These are phyloP conservation scores for Pimephales promelas DNA, from an alignment of 2,113 vertebrate species.

Conservation along the genomic window DNA sequence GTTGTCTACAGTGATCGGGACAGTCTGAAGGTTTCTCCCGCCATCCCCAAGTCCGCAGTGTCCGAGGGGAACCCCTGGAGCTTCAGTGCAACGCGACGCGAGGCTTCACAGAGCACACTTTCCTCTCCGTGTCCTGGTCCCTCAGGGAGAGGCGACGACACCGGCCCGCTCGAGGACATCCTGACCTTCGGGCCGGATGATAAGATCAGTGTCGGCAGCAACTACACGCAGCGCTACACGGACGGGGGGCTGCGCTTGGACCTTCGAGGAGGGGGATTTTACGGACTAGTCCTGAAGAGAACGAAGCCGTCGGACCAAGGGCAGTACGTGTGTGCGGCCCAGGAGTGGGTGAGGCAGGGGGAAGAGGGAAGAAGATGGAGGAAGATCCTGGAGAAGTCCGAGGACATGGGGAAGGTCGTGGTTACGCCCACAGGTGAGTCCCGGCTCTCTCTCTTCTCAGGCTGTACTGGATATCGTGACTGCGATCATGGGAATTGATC, in stretches of 20 bases:
- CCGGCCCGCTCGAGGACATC: slow-evolving; percentile 59
- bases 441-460: not conserved
- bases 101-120: slow-evolving; percentile 70
- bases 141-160: slow-evolving; percentile 52
- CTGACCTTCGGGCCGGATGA: slow-evolving; percentile 77
- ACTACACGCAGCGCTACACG: slow-evolving; percentile 75
- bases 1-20: slow-evolving; percentile 77
- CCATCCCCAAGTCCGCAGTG: slow-evolving; percentile 63
- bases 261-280: slow-evolving; percentile 69
- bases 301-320: slow-evolving; percentile 70
- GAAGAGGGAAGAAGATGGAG: slow-evolving; percentile 75
- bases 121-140: slow-evolving; percentile 81
- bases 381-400: slow-evolving; percentile 80
- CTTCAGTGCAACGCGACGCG: slow-evolving; percentile 71
- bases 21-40: slow-evolving; percentile 70
- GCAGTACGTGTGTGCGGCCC: slow-evolving; percentile 77
- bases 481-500: not conserved
- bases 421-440: slow-evolving; percentile 79
- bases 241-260: slow-evolving; percentile 75
- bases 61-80: slow-evolving; percentile 78
- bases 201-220: slow-evolving; percentile 66
- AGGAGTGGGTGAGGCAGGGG: slow-evolving; percentile 79
- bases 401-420: slow-evolving; percentile 71
- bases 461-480: not conserved
- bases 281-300: slow-evolving; percentile 70